Percentiles rank a stretch among this genome's conserved stretches.
These are phyloP conservation scores for Mastacembelus armatus DNA, from an alignment of 2,797 vertebrate species.

Conservation along the genomic window DNA sequence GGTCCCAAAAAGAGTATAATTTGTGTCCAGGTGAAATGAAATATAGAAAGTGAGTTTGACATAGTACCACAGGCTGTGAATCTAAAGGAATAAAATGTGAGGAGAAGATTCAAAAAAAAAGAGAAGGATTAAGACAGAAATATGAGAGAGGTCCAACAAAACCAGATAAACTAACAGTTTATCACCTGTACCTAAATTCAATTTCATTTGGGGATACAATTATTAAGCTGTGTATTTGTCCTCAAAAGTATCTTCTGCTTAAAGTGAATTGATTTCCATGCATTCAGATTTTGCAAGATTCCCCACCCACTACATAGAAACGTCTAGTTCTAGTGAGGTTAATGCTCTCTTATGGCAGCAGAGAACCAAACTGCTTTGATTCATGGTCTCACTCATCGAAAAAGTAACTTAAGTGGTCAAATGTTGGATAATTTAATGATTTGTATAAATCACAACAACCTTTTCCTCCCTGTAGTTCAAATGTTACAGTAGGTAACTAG, in stretches of 20 bases:
- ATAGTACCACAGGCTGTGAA: conserved; percentile 52
- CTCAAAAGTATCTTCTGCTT: neutral
- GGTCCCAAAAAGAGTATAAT: conserved; percentile 54
- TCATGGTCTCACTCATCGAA: no score
- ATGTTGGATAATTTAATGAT: no score
- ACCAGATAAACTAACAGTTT: neutral
- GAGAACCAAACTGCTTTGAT: no score
- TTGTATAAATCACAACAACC: no score
- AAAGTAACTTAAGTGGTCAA: no score
- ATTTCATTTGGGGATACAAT: neutral
- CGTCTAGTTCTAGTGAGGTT: neutral
- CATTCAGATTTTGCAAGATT: neutral
- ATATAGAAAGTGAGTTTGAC: conserved; percentile 49
- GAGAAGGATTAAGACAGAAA: neutral
- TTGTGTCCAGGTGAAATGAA: conserved; percentile 58
- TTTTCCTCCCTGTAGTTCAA: no score
- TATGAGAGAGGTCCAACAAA: neutral
- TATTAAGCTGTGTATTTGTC: conserved; percentile 2
- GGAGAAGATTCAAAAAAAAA: conserved; percentile 63
- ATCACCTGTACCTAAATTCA: neutral
- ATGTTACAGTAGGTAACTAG: no score
- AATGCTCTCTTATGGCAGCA: no score
- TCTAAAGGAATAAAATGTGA: conserved; percentile 26
- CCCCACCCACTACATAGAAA: neutral
- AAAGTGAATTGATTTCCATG: neutral